Evolutionary conservation across 1,140 invertebrate species (phyloP).

Genomic region (Drosophila ercepeae): DNA sequence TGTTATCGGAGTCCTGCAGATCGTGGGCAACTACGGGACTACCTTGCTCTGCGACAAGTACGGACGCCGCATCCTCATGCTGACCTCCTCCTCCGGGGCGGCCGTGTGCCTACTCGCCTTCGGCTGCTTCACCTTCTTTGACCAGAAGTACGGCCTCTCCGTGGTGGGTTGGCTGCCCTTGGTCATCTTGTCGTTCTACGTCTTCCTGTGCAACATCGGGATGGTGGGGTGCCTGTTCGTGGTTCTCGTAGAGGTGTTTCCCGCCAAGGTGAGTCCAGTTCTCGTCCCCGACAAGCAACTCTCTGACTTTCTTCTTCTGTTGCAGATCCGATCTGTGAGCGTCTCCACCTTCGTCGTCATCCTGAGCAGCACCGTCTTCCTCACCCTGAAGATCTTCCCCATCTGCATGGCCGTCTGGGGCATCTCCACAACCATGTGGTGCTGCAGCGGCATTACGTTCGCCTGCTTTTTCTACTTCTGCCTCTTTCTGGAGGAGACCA

Average conservation of each 20-base stretch:
- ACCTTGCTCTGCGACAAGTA: slow-evolving; percentile 63
- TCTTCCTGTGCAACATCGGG: slow-evolving; percentile 69
- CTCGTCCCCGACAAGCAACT: neutral
- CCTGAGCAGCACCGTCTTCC: slow-evolving; percentile 55
- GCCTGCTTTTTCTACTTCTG: slow-evolving; percentile 41
- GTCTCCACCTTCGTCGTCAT: slow-evolving; percentile 54
- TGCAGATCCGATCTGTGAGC: slow-evolving; percentile 60
- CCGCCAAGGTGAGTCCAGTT: slow-evolving; percentile 46
- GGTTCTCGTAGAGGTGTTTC: slow-evolving; percentile 67
- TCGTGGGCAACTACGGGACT: slow-evolving; percentile 71
- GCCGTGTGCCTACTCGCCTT: slow-evolving; percentile 41
- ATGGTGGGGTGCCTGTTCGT: slow-evolving; percentile 71
- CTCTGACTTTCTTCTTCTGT: neutral
- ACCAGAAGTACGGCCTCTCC: slow-evolving; percentile 17
- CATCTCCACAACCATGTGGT: slow-evolving; percentile 54
- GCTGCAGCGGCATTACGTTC: slow-evolving; percentile 43
- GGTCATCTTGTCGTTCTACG: slow-evolving; percentile 50
- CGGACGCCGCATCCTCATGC: slow-evolving; percentile 55
- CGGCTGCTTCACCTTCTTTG: slow-evolving; percentile 44
- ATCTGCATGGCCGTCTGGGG: slow-evolving; percentile 51
- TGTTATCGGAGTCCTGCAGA: slow-evolving; percentile 84
- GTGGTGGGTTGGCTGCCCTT: slow-evolving; percentile 67
- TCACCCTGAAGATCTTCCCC: slow-evolving; percentile 68
- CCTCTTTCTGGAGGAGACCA: slow-evolving; percentile 60
- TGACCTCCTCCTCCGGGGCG: slow-evolving; percentile 47